Conservation (phyloP, 1,140 invertebrate genomes). For the Drosophila seguyi region DNA sequence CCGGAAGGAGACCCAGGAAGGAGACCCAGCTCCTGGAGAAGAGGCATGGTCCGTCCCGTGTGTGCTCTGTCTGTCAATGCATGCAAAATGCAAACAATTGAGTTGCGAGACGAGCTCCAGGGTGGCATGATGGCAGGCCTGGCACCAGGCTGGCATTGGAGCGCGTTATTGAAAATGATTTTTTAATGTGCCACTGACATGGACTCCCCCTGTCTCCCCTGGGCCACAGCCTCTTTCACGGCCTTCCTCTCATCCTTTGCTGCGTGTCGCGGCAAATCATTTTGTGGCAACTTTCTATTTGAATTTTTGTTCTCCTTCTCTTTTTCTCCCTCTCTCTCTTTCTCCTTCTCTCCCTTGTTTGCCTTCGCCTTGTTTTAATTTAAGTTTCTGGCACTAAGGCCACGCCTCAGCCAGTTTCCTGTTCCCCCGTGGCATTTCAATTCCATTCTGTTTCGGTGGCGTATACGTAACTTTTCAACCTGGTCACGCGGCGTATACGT, state of each 20-base stretch:
- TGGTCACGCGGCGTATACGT: constrained; percentile 23
- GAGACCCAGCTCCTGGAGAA: too few relatives aligned
- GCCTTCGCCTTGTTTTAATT: constrained; percentile 51
- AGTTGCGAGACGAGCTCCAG: constrained; percentile 4
- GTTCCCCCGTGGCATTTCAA: background rate
- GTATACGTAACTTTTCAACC: constrained; percentile 17
- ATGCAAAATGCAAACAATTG: constrained; percentile 61
- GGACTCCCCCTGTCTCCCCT: constrained; percentile 7
- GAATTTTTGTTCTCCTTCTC: constrained; percentile 43
- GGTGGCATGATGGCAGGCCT: constrained; percentile 24
- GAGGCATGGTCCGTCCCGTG: constrained; percentile 13
- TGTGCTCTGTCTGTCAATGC: constrained; percentile 55
- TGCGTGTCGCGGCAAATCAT: constrained; percentile 61
- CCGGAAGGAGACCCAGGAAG: background rate
- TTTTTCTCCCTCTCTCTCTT: too few relatives aligned
- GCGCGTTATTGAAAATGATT: constrained; percentile 82
- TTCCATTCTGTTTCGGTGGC: background rate
- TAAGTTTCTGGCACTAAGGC: constrained; percentile 46
- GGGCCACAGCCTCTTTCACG: background rate
- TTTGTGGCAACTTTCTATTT: constrained; percentile 70
- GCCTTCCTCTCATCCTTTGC: background rate
- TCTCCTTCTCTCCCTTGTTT: background rate
- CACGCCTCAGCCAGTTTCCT: background rate
- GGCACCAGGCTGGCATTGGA: constrained; percentile 44
- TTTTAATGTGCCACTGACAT: constrained; percentile 74